Evolutionary conservation across 2,888 invertebrate species (phyloP).

Genomic region (Heliconius ismenius): DNA sequence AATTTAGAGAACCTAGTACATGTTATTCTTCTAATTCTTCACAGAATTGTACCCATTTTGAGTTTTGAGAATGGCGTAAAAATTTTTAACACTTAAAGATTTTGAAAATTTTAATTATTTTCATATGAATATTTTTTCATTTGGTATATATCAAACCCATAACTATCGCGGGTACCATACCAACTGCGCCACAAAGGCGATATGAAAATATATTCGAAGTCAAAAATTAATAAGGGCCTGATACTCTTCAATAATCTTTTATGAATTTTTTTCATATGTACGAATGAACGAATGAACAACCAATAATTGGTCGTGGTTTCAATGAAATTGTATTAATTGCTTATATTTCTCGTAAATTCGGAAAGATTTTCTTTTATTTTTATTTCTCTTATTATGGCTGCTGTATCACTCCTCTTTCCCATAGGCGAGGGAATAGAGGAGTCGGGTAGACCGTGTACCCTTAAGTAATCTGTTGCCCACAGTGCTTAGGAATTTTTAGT

Average conservation of each 20-base stretch:
- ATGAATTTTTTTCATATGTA: not conserved
- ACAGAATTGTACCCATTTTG: no score
- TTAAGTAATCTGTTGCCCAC: not conserved
- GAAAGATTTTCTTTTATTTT: not conserved
- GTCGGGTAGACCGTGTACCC: not conserved
- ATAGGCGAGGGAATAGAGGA: no score
- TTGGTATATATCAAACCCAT: not conserved
- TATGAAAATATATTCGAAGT: conserved; percentile 1
- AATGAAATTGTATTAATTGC: conserved; percentile 10
- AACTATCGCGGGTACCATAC: not conserved
- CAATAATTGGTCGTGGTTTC: conserved; percentile 1
- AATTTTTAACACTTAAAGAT: not conserved
- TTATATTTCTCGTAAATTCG: not conserved
- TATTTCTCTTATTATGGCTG: no score
- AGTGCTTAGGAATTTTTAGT: no score
- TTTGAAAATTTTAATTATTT: no score
- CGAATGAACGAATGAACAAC: not conserved
- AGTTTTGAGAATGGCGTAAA: not conserved
- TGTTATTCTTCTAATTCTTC: no score
- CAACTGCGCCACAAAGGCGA: not conserved
- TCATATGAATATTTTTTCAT: not conserved
- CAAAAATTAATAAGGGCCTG: conserved; percentile 9
- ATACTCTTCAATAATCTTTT: conserved; percentile 13
- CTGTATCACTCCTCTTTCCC: no score
- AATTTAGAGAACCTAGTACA: no score